Percentiles rank a stretch among this genome's conserved stretches.
phyloP scores from a whole-genome alignment of 1,140 invertebrate species.

The Epicauta chinensis region DNA sequence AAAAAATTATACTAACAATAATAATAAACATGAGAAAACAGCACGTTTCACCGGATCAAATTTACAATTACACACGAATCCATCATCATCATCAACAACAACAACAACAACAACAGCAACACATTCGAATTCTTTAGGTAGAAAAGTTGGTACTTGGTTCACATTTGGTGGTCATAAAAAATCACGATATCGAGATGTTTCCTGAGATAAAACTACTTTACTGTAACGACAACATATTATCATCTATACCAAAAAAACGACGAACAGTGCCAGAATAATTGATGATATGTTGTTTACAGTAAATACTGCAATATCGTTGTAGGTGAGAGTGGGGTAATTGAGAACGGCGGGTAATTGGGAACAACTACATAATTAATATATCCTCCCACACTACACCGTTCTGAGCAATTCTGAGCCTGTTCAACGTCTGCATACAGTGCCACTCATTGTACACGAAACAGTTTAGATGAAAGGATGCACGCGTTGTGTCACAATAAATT shows the following conservation, averaged over 20 bases:
- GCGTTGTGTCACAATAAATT: too few species aligned
- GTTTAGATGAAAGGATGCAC: too few species aligned
- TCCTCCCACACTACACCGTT: too few species aligned
- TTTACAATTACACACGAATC: conserved; percentile 40
- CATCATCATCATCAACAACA: too few species aligned
- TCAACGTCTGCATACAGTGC: too few species aligned
- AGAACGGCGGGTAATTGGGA: too few species aligned
- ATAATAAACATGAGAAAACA: conserved; percentile 49
- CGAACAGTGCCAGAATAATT: conserved; percentile 2
- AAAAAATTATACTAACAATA: conserved; percentile 50
- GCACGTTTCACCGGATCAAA: conserved; percentile 45
- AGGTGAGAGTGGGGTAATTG: too few species aligned
- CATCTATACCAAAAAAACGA: conserved; percentile 1
- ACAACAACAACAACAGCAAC: conserved; percentile 13
- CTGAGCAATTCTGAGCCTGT: too few species aligned
- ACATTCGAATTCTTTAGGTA: conserved; percentile 48
- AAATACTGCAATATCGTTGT: conserved; percentile 1
- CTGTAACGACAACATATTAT: conserved; percentile 25
- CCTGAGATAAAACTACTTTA: conserved; percentile 50
- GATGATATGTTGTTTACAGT: neutral
- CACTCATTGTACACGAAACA: too few species aligned
- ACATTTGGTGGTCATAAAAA: conserved; percentile 53
- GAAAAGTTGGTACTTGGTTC: conserved; percentile 56
- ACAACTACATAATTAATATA: too few species aligned
- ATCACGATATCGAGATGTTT: conserved; percentile 42